Evolutionary conservation across 2,113 vertebrate genomes (phyloP).

Genomic region (Microtus montanus): DNA sequence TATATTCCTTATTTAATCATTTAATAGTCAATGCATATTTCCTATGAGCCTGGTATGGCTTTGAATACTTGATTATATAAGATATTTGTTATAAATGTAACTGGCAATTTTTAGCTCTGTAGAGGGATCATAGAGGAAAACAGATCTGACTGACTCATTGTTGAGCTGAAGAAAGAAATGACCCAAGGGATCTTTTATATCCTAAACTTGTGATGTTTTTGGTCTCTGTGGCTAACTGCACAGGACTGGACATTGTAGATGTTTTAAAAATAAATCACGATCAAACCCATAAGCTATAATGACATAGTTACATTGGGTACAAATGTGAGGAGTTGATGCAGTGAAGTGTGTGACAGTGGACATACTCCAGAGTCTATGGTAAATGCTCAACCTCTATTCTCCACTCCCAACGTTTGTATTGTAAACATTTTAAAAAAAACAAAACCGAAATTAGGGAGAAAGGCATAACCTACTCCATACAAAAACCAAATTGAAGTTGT

Average conservation of each 20-base stretch:
- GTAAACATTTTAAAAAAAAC: background rate
- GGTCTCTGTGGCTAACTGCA: background rate
- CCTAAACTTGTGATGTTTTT: background rate
- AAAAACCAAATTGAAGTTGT: background rate
- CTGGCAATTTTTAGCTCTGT: background rate
- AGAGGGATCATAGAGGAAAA: background rate
- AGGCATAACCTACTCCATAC: background rate
- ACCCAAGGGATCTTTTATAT: background rate
- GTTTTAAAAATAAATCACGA: slow-evolving; percentile 27
- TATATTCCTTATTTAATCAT: background rate
- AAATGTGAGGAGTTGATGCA: background rate
- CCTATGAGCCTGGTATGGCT: background rate
- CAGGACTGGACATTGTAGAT: background rate
- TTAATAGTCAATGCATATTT: background rate
- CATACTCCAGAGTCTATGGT: background rate
- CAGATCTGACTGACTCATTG: background rate
- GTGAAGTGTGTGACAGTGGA: background rate
- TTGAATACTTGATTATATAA: slow-evolving; percentile 16
- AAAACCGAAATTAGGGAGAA: background rate
- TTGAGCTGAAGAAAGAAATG: slow-evolving; percentile 9
- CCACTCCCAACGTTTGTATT: background rate
- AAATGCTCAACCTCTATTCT: background rate
- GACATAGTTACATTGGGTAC: background rate
- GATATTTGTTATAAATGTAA: background rate
- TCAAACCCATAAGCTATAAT: background rate